A percentile compares a stretch with the other conserved stretches of the same genome.
These are phyloP conservation scores for Euura lappo DNA, from an alignment of 1,140 invertebrate species.

Conservation along the genomic window DNA sequence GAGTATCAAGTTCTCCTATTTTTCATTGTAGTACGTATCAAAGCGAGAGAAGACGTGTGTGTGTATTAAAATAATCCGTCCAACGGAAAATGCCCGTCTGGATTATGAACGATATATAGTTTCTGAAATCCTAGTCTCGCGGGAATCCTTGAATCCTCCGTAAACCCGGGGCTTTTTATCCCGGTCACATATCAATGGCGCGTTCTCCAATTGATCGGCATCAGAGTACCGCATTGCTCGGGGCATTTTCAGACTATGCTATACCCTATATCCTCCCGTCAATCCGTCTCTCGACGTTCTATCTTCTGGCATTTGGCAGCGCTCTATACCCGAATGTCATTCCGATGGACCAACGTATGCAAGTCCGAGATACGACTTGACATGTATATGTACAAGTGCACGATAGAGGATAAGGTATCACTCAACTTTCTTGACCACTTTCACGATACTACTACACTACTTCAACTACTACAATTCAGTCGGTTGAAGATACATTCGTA, in stretches of 20 bases:
- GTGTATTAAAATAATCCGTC: no score
- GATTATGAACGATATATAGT: no score
- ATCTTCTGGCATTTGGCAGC: background rate
- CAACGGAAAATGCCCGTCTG: no score
- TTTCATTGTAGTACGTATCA: no score
- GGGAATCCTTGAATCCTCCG: background rate
- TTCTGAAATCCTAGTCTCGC: background rate
- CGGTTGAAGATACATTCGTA: no score
- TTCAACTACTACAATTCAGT: no score
- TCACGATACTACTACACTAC: no score
- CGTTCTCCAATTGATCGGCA: background rate
- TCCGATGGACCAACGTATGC: background rate
- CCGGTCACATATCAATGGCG: background rate
- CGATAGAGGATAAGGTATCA: background rate
- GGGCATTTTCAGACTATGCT: background rate
- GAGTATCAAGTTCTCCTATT: no score
- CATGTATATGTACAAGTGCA: no score
- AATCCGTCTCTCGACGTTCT: background rate
- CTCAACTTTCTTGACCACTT: background rate
- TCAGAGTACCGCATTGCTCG: background rate
- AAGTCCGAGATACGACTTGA: background rate
- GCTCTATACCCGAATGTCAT: background rate
- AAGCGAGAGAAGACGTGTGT: no score
- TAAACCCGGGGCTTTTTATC: background rate
- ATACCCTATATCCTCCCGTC: background rate